Conservation (phyloP, 1,140 invertebrate species). For the Drosophila chauvacae region DNA sequence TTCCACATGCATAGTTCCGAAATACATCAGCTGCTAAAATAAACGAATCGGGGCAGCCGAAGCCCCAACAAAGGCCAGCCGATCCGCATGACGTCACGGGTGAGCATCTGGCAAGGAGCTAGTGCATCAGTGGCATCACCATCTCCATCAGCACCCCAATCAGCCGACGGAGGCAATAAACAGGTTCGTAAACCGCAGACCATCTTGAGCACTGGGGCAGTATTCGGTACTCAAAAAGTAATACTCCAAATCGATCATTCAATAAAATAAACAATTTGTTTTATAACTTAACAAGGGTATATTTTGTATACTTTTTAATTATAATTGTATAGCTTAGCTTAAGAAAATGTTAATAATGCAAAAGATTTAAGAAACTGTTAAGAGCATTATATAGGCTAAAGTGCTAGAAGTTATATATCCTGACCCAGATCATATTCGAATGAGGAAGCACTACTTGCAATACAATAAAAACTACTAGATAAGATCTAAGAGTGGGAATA, state of each 20-base stretch:
- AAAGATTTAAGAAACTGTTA: too few species aligned
- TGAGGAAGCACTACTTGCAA: too few species aligned
- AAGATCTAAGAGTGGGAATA: neutral
- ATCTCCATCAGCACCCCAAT: conserved; percentile 10
- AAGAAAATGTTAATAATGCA: too few species aligned
- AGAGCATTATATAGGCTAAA: too few species aligned
- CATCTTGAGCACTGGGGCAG: neutral
- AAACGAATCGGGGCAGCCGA: conserved; percentile 26
- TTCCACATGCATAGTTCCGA: conserved; percentile 43
- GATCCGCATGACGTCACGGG: conserved; percentile 45
- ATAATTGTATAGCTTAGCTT: neutral
- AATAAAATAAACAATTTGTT: neutral
- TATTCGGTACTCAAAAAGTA: neutral
- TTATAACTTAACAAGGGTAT: neutral
- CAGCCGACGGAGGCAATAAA: conserved; percentile 17
- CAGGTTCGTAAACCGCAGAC: conserved; percentile 22
- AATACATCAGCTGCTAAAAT: conserved; percentile 55
- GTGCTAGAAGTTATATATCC: too few species aligned
- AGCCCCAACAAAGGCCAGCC: conserved; percentile 27
- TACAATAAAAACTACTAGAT: too few species aligned
- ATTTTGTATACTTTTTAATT: too few species aligned
- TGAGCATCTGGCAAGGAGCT: conserved; percentile 49
- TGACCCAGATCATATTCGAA: too few species aligned
- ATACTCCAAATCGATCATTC: neutral
- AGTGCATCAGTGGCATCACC: conserved; percentile 16